These are phyloP conservation scores for Neelides sp. DNA, from an alignment of 1,140 invertebrate species.

Conservation along the genomic window DNA sequence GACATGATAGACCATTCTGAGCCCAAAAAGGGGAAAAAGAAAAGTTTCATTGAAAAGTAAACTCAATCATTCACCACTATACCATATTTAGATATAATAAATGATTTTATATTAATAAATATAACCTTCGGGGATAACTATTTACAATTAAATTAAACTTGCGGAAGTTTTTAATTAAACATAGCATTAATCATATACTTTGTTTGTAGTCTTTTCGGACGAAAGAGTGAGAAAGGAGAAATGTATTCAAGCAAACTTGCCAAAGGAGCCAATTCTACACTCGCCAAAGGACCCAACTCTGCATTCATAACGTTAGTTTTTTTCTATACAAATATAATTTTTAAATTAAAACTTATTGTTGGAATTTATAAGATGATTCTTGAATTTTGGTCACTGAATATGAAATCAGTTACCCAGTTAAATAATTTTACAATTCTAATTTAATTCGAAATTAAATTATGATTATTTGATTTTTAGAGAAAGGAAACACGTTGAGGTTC, in stretches of 20 bases:
- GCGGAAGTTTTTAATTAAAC: neutral
- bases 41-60: neutral
- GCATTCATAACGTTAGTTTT: neutral
- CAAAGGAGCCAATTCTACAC: slow-evolving; percentile 20
- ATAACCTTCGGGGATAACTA: neutral
- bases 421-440: neutral
- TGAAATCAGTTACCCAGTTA: neutral
- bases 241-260: slow-evolving; percentile 20
- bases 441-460: neutral
- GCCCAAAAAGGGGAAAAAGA: too few relatives aligned
- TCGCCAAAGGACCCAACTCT: slow-evolving; percentile 26
- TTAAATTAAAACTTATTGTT: neutral
- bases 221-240: slow-evolving; percentile 22
- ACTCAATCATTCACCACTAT: too few relatives aligned
- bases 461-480: slow-evolving; percentile 7
- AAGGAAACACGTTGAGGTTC: slow-evolving; percentile 19
- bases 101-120: too few relatives aligned
- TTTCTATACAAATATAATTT: neutral
- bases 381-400: neutral
- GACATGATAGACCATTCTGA: too few relatives aligned
- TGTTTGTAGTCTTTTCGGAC: slow-evolving; percentile 26
- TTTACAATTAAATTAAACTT: neutral
- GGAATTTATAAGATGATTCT: neutral
- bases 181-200: slow-evolving; percentile 13
- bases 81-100: too few relatives aligned